These are phyloP conservation scores for Bellardia bayeri DNA, from an alignment of 2,888 invertebrate species.

Conservation along the genomic window DNA sequence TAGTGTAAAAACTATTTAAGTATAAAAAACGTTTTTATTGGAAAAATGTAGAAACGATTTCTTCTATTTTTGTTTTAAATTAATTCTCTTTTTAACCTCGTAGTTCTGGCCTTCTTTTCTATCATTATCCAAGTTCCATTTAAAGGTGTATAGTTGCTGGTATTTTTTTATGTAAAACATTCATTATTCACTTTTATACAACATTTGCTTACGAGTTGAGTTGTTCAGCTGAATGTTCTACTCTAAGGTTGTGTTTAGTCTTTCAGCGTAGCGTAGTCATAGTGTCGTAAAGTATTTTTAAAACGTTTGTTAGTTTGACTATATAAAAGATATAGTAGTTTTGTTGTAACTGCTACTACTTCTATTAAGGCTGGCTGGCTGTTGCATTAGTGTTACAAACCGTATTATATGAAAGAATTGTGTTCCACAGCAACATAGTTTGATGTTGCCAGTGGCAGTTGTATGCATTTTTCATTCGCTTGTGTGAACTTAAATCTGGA, in stretches of 20 bases:
- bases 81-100: too few relatives aligned
- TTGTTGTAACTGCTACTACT: not conserved
- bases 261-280: not conserved
- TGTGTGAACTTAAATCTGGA: slow-evolving; percentile 37
- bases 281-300: slow-evolving; percentile 28
- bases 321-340: not conserved
- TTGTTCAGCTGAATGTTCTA: not conserved
- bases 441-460: slow-evolving; percentile 35
- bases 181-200: slow-evolving; percentile 17
- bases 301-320: not conserved
- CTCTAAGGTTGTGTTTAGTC: not conserved
- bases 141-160: not conserved
- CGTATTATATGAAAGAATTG: not conserved
- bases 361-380: not conserved
- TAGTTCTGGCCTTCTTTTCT: not conserved
- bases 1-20: too few relatives aligned
- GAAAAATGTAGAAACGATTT: too few relatives aligned
- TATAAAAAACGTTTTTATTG: too few relatives aligned
- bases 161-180: not conserved
- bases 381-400: not conserved
- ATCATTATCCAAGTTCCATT: not conserved
- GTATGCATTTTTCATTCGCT: slow-evolving; percentile 41
- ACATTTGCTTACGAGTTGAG: slow-evolving; percentile 5
- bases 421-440: slow-evolving; percentile 16
- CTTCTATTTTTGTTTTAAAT: too few relatives aligned